Conservation (phyloP, 2,113 vertebrate genomes). For the Eptesicus fuscus region DNA sequence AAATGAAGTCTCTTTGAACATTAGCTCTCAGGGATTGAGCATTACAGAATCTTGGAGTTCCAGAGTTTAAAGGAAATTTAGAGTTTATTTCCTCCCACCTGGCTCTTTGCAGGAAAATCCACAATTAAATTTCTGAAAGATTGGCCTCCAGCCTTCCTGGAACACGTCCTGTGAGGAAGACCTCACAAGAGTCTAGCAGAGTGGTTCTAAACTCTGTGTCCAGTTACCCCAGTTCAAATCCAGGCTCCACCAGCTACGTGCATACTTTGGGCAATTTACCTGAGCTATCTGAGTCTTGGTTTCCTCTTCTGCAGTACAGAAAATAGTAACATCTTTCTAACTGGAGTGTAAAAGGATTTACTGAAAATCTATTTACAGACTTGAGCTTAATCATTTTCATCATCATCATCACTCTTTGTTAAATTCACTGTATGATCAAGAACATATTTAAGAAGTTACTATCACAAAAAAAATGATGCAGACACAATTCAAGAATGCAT, state of each 20-base stretch:
- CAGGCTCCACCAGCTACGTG: background rate
- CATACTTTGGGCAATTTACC: background rate
- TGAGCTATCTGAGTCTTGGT: background rate
- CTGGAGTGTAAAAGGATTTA: background rate
- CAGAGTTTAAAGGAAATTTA: background rate
- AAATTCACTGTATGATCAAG: background rate
- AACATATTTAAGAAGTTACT: background rate
- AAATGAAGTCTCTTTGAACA: background rate
- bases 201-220: background rate
- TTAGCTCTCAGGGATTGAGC: background rate
- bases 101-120: background rate
- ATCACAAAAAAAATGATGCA: background rate
- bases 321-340: background rate
- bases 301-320: background rate
- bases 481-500: too few relatives aligned
- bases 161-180: too few relatives aligned
- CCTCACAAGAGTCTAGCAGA: background rate
- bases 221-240: background rate
- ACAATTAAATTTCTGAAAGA: background rate
- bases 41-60: background rate
- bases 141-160: background rate
- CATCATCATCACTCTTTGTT: background rate
- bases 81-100: background rate
- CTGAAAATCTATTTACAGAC: background rate
- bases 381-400: background rate